Base-by-base conservation (phyloP, 1,140 invertebrate species). In the Aphelinus certus region DNA sequence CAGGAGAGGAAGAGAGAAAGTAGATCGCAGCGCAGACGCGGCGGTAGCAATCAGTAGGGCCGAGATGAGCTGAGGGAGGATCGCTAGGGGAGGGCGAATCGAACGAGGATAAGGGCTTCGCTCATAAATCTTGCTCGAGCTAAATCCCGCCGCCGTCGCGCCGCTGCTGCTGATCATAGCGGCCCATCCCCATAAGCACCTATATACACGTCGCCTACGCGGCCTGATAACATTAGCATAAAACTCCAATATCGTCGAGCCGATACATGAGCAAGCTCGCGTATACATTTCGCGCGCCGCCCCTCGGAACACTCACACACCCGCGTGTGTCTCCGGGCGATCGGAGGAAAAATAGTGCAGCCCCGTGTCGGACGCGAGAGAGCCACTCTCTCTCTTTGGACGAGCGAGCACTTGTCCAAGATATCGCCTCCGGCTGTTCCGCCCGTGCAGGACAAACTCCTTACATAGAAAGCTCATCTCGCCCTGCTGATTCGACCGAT, bases 101-200 rank as follows among this genome's bases (percentile, higher is more conserved):
- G 79, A 78, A 80, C 75, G 79, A 79, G 80, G n/a, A 62, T 57
- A 69, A 51, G 42, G 76, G 71, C 56, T 56, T n/a, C 46, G 84
- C 87, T 88, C 87, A 88, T 88, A 88, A 88, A 88, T 88, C 87
- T 88, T 83, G 80, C 83, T 79, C 86, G 87, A 88, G 86, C 87
- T 87, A 87, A 88, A 88, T 88, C 87, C 85, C 84, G 80, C 26
- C 26, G 26, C 26, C 26, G 26, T 26, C 26, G 26, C 26, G 26
- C 26, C 26, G 26, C 26, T 26, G 26, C 26, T 26, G 26, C 26
- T 26, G 26, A 26, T 26, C 26, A 26, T 26, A 26, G 26, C 26
- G 26, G 26, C 26, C 26, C 26, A 26, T 26, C 26, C 26, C 26
- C 26, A 26, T 26, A 26, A 26, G 26, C 26, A 26, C 26, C 26